phyloP scores from a whole-genome alignment of 2,113 vertebrate genomes.

The Procavia capensis region DNA sequence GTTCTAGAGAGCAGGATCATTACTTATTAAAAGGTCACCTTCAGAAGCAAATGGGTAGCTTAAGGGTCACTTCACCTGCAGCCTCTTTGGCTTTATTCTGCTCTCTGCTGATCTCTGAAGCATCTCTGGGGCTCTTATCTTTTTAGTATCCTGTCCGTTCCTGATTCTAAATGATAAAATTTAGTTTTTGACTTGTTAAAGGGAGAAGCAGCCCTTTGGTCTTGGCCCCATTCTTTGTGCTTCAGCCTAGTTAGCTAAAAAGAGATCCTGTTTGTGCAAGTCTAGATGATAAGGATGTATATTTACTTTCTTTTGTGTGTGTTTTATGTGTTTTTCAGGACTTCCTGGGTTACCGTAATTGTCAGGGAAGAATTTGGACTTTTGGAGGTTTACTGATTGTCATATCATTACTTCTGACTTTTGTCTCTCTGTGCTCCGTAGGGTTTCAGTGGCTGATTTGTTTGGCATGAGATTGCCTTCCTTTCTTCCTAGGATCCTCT shows the following conservation, averaged over 20 bases:
- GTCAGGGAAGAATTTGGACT: conserved; percentile 24
- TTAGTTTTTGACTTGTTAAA: conserved; percentile 20
- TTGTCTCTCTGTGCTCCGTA: background rate
- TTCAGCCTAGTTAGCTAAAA: background rate
- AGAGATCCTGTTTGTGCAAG: background rate
- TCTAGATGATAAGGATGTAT: background rate
- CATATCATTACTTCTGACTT: background rate
- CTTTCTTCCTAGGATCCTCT: background rate
- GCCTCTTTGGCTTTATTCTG: background rate
- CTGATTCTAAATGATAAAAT: background rate
- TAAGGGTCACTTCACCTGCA: background rate
- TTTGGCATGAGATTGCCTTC: background rate
- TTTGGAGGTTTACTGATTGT: background rate
- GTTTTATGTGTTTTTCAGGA: background rate
- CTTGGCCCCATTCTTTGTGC: background rate
- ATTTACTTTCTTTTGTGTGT: conserved; percentile 31
- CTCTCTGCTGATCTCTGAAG: background rate
- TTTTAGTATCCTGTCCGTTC: background rate
- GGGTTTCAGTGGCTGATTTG: background rate
- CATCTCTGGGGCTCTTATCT: background rate
- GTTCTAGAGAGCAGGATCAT: background rate
- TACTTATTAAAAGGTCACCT: background rate
- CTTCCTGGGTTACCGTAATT: background rate
- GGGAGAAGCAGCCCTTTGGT: background rate
- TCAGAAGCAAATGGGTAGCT: conserved; percentile 6